Conservation (phyloP, 2,797 vertebrate genomes). For the Acrossocheilus fasciatus region DNA sequence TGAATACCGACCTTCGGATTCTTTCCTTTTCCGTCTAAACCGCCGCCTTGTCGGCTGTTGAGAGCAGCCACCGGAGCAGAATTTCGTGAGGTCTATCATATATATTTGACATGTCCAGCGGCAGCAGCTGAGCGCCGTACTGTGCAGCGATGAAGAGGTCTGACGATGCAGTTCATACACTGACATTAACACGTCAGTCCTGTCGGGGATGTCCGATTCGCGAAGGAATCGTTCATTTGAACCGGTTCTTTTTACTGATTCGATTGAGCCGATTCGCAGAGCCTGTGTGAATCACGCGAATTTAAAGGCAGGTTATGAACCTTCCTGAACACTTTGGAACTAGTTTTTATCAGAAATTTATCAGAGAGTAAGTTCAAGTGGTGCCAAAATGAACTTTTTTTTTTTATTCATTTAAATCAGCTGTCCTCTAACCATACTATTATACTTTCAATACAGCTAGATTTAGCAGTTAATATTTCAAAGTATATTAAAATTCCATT, state of each 20-base stretch:
- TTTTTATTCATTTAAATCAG: neutral
- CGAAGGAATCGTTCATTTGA: slow-evolving; percentile 26
- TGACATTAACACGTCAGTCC: slow-evolving; percentile 71
- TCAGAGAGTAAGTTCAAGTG: neutral
- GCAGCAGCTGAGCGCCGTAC: neutral
- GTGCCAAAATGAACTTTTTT: neutral
- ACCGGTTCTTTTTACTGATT: neutral
- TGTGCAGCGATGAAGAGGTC: neutral
- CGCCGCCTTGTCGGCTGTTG: slow-evolving; percentile 37
- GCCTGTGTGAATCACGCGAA: neutral
- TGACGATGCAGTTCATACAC: slow-evolving; percentile 31
- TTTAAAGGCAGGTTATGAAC: neutral
- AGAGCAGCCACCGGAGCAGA: slow-evolving; percentile 40
- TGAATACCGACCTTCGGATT: slow-evolving; percentile 56
- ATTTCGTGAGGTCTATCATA: slow-evolving; percentile 38
- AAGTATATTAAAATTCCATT: neutral
- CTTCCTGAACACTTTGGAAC: neutral
- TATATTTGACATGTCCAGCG: slow-evolving; percentile 42
- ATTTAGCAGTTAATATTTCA: too few species aligned
- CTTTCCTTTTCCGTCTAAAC: slow-evolving; percentile 41
- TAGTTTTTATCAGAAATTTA: neutral
- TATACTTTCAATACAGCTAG: too few species aligned
- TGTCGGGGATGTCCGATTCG: slow-evolving; percentile 19
- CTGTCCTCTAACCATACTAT: too few species aligned
- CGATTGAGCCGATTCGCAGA: neutral